Percentiles rank a stretch among this genome's conserved stretches.
These are phyloP conservation scores for Oncorhynchus masou DNA, from an alignment of 2,113 vertebrate genomes.

Conservation along the genomic window DNA sequence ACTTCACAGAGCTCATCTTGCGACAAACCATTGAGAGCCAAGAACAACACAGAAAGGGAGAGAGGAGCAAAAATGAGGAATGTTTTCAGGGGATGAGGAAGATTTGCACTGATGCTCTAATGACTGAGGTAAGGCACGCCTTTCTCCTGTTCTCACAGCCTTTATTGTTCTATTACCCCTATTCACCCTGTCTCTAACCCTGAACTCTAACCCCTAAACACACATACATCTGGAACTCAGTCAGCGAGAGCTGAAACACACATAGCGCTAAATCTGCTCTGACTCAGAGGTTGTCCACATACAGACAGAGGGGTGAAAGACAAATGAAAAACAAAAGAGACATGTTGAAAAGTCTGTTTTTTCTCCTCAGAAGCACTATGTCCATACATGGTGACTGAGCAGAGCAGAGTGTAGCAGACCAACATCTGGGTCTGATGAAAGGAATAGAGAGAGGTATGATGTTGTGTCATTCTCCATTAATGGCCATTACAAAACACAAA, in stretches of 20 bases:
- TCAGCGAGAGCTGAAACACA: background rate
- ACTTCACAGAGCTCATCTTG: constrained; percentile 8
- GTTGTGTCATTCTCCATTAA: no score
- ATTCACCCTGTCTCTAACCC: background rate
- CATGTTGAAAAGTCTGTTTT: background rate
- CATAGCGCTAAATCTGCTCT: background rate
- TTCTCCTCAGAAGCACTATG: constrained; percentile 2
- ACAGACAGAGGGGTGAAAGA: background rate
- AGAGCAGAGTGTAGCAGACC: background rate
- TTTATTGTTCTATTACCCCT: background rate
- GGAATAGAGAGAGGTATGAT: no score
- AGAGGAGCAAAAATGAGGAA: background rate
- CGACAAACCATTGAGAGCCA: constrained; percentile 8
- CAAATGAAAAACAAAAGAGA: no score
- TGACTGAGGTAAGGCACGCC: background rate
- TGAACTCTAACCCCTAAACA: background rate
- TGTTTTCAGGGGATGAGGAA: background rate
- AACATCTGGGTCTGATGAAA: constrained; percentile 9
- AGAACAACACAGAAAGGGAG: constrained; percentile 1
- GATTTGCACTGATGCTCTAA: background rate
- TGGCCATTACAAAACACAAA: no score
- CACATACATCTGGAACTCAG: background rate
- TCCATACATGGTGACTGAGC: constrained; percentile 6
- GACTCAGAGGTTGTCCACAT: background rate
- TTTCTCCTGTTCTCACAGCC: background rate